Percentiles rank a stretch among this genome's conserved stretches.
Conservation (phyloP, 2,113 vertebrate genomes). For the Podarcis muralis region DNA sequence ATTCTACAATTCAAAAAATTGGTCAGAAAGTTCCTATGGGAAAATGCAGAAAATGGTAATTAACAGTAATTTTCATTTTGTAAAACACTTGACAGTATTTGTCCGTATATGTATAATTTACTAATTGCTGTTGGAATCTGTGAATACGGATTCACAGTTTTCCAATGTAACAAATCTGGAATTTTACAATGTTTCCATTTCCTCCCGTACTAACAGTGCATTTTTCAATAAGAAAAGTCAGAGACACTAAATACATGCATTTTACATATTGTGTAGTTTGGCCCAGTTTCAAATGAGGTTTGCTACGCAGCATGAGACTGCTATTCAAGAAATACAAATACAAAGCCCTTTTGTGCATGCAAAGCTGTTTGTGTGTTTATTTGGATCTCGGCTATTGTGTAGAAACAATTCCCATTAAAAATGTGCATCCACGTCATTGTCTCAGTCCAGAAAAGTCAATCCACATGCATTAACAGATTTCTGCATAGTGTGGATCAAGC, state of each 20-base stretch:
- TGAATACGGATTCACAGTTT: background rate
- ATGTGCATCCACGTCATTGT: background rate
- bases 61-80: conserved; percentile 35
- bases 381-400: background rate
- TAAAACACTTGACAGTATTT: conserved; percentile 2
- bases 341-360: too few species aligned
- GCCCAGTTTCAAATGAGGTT: background rate
- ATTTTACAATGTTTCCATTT: background rate
- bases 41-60: conserved; percentile 77
- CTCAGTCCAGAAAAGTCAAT: background rate
- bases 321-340: background rate
- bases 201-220: background rate
- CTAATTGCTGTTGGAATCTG: background rate
- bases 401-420: background rate
- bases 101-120: background rate
- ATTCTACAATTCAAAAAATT: conserved; percentile 79
- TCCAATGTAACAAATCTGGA: background rate
- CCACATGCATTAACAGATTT: background rate
- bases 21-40: conserved; percentile 77
- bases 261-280: background rate
- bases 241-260: background rate
- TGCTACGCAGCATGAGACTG: background rate
- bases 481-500: background rate
- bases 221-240: background rate
- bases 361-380: background rate